Conservation (phyloP, 1,140 invertebrate genomes). For the Bradysia coprophila region DNA sequence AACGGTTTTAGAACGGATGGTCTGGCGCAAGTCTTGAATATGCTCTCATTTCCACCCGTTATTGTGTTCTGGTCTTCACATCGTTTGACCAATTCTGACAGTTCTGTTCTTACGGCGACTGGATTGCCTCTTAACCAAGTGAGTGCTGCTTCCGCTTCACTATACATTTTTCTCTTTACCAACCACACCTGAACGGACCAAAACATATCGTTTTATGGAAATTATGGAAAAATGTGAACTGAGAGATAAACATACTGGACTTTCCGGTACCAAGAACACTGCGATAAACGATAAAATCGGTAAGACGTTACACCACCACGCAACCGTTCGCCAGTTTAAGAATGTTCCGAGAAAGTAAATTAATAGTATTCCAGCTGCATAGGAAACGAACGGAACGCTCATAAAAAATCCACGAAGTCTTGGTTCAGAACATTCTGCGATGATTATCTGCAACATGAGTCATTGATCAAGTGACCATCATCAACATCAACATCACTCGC, state of each 20-base stretch:
- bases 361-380: constrained; percentile 48
- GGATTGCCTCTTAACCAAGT: constrained; percentile 44
- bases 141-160: constrained; percentile 40
- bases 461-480: too few relatives aligned
- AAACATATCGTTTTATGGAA: too few relatives aligned
- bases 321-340: constrained; percentile 42
- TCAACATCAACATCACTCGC: too few relatives aligned
- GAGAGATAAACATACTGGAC: too few relatives aligned
- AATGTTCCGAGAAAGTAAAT: constrained; percentile 43
- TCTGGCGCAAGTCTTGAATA: constrained; percentile 26
- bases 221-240: too few relatives aligned
- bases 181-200: too few relatives aligned
- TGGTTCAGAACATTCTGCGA: constrained; percentile 54
- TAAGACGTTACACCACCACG: constrained; percentile 35
- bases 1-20: constrained; percentile 46
- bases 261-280: constrained; percentile 45
- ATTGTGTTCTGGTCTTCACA: constrained; percentile 25
- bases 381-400: constrained; percentile 44
- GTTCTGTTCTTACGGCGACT: constrained; percentile 24
- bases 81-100: constrained; percentile 13
- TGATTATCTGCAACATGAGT: constrained; percentile 49
- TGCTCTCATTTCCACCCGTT: constrained; percentile 25
- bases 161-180: constrained; percentile 33
- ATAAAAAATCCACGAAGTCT: constrained; percentile 42
- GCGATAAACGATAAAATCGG: constrained; percentile 33